These are phyloP conservation scores for Uropsilus gracilis DNA, from an alignment of 2,113 vertebrate genomes.

Conservation along the genomic window DNA sequence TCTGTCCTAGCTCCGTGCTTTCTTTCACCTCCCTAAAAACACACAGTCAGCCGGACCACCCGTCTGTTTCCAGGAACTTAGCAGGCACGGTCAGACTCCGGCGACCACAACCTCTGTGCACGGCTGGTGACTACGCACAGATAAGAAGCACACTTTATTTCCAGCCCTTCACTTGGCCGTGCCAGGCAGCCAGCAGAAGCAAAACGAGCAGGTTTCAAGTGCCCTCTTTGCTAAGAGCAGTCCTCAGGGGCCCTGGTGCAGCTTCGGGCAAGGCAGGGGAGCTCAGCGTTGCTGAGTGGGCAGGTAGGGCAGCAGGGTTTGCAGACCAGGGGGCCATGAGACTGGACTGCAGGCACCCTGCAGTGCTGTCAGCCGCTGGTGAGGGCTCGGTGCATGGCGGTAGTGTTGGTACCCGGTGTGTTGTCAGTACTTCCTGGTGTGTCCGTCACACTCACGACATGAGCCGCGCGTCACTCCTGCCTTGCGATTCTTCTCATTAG, in stretches of 20 bases:
- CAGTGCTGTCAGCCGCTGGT: too few relatives aligned
- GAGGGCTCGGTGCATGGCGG: too few relatives aligned
- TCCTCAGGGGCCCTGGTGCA: neutral
- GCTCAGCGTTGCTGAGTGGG: neutral
- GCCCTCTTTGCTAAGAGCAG: neutral
- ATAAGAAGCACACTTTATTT: conserved; percentile 6
- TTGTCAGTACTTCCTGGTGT: too few relatives aligned
- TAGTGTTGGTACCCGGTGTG: too few relatives aligned
- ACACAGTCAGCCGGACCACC: neutral
- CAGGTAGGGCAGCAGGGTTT: neutral
- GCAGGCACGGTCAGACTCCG: conserved; percentile 58
- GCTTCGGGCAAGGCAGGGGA: neutral
- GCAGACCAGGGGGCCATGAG: rapidly evolving
- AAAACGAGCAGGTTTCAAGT: conserved; percentile 54
- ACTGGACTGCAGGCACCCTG: neutral
- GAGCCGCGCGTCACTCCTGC: neutral
- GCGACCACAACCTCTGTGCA: conserved; percentile 18
- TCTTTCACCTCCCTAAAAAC: conserved; percentile 63
- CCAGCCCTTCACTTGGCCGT: conserved; percentile 2
- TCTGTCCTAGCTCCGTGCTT: conserved; percentile 68
- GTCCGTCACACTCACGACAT: too few relatives aligned
- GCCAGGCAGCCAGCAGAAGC: conserved; percentile 52
- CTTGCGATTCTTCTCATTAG: neutral
- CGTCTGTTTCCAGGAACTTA: conserved; percentile 40
- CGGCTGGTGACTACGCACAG: too few relatives aligned